A percentile compares a stretch with the other conserved stretches of the same genome.
These are phyloP conservation scores for Pristionchus mayeri DNA, from an alignment of 2,888 invertebrate species.

Conservation along the genomic window DNA sequence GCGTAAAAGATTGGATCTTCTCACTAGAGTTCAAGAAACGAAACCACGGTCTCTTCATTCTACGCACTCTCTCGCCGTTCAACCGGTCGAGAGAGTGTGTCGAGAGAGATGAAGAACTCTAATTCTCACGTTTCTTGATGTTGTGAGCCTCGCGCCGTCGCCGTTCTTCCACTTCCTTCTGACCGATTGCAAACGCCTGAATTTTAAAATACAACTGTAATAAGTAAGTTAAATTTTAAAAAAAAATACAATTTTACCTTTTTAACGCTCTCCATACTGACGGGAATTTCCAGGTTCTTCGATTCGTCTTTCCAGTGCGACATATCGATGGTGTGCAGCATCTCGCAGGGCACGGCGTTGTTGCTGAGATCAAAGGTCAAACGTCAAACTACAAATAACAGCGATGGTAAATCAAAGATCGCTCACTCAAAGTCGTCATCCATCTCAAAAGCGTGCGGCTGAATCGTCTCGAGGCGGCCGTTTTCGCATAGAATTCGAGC, in stretches of 20 bases:
- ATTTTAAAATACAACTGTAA: background rate
- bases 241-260: background rate
- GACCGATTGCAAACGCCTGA: slow-evolving; percentile 54
- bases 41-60: no score
- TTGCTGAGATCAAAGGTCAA: slow-evolving; percentile 57
- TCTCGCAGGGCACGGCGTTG: slow-evolving; percentile 56
- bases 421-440: slow-evolving; percentile 52
- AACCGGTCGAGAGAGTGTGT: no score
- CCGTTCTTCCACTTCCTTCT: slow-evolving; percentile 47
- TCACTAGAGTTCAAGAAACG: no score
- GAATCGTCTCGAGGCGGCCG: slow-evolving; percentile 46
- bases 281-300: slow-evolving; percentile 58
- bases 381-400: background rate
- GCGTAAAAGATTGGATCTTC: no score
- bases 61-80: no score
- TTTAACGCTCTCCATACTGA: slow-evolving; percentile 53
- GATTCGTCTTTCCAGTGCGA: slow-evolving; percentile 62
- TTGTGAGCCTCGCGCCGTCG: background rate
- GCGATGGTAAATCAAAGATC: background rate
- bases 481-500: slow-evolving; percentile 41
- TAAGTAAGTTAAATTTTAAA: background rate
- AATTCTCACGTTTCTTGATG: slow-evolving; percentile 42
- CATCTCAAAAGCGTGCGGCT: slow-evolving; percentile 50
- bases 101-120: no score
- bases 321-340: slow-evolving; percentile 58